phyloP scores from a whole-genome alignment of 2,888 invertebrate species.

The Agriotes lineatus region DNA sequence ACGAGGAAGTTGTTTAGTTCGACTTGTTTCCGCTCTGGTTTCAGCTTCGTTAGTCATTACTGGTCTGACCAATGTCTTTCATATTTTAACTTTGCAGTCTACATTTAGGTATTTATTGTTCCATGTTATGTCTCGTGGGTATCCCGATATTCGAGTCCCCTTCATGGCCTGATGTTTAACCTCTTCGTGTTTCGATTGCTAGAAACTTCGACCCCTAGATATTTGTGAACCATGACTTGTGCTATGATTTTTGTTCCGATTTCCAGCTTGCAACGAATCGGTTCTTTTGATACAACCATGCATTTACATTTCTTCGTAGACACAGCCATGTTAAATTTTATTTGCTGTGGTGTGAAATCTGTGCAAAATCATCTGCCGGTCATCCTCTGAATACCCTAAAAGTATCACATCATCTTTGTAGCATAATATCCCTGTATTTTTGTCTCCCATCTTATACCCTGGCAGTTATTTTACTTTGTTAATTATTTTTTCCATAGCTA shows the following conservation, averaged over 20 bases:
- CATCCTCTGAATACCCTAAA: neutral
- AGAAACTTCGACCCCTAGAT: too few species aligned
- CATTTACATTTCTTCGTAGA: neutral
- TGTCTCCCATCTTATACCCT: neutral
- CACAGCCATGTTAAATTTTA: neutral
- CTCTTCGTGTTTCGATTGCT: neutral
- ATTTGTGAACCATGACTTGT: neutral
- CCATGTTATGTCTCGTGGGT: neutral
- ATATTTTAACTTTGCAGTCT: too few species aligned
- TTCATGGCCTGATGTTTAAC: neutral
- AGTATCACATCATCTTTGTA: neutral
- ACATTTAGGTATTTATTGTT: too few species aligned
- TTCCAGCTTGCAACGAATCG: too few species aligned
- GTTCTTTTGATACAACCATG: too few species aligned
- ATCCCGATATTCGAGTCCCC: neutral
- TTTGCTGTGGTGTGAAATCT: neutral
- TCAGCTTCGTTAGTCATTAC: neutral
- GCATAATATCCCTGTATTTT: neutral
- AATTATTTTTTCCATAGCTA: neutral
- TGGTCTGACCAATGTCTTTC: neutral
- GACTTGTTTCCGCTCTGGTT: neutral
- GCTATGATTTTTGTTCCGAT: neutral
- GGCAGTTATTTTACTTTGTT: neutral
- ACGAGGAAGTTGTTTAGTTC: too few species aligned
- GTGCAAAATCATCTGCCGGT: neutral